Base-by-base conservation (phyloP, 1,140 invertebrate genomes). In the Trichogramma pretiosum region DNA sequence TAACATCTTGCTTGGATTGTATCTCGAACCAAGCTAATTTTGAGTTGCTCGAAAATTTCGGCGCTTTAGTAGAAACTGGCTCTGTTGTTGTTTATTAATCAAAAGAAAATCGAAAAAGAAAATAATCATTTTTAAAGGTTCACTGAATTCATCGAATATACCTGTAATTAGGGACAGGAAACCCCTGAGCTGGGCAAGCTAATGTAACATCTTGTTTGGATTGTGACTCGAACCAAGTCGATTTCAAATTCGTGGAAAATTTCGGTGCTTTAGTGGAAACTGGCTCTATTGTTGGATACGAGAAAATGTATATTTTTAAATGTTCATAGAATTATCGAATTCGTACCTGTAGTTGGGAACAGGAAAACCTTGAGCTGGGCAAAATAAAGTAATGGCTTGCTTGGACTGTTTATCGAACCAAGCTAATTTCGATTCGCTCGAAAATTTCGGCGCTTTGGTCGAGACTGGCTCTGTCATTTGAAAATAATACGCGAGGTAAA, bases 251-350 rank as follows among this genome's bases (percentile, higher is more conserved):
- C 61, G 79, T 79, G 36, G 83, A 80, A 64, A 88, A 79, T 71
- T 83, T 85, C 33, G 85, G 85, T 46, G 77, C 75, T 45, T 83
- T 82, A 57, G 77, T 81, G 63, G 81, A 81, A 52, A 87, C 78
- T 19, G 85, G 85, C 58, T 87, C 85, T 87, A 65, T 17, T 18
- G 56, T 50, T 43, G 47, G 49, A 46, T 38, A 59, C 46, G 50
- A 37, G 11, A 28, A 28, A 28, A 28, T 7, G 24, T 7, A 5
- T 28, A 28, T 5, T 28, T 3, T 13, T 36, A 22, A 16, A 13
- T 30, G n/a, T 21, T 8, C 17, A 5, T 23, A 37, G 30, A 49
- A 19, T 28, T 16, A 14, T 28, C 24, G 40, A 33, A n/a, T 37
- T 58, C 62, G 53, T 70, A 69, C 66, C 64, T 70, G 66, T 59